Percentiles rank a stretch among this genome's conserved stretches.
Conservation (phyloP, 2,113 vertebrate species). For the Cinclus cinclus region DNA sequence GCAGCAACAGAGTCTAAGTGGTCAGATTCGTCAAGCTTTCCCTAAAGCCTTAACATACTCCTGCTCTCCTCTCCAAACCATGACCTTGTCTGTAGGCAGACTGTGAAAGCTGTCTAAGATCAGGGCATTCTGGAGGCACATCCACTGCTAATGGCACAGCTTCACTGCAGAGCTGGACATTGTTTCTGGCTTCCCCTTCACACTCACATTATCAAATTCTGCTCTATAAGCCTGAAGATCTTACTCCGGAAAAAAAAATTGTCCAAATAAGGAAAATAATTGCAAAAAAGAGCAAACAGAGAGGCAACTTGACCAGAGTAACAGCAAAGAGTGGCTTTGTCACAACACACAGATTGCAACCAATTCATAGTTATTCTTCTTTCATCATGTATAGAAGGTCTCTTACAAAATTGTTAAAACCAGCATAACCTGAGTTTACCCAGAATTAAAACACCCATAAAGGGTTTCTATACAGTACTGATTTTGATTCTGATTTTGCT, state of each 20-base stretch:
- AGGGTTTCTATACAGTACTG: not conserved
- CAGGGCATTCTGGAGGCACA: not conserved
- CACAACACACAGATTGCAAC: not conserved
- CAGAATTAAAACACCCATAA: not conserved
- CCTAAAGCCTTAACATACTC: not conserved
- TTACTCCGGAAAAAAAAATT: not conserved
- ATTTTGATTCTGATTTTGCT: not conserved
- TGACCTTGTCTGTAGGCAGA: accelerated
- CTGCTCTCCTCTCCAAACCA: not conserved
- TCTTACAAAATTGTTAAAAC: not conserved
- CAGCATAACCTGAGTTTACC: not conserved
- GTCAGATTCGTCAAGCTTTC: not conserved
- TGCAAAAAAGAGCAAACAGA: not conserved
- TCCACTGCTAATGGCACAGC: accelerated
- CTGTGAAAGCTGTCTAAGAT: not conserved
- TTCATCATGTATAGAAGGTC: not conserved
- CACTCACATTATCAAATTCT: not conserved
- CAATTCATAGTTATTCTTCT: not conserved
- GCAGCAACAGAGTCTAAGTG: not conserved
- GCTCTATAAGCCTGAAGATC: not conserved
- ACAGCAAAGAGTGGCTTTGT: not conserved
- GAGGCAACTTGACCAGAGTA: not conserved
- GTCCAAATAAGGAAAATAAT: not conserved
- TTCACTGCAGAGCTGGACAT: not conserved
- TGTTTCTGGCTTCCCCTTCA: not conserved